Percentiles rank a stretch among this genome's conserved stretches.
Evolutionary conservation across 2,113 vertebrate species (phyloP).

Genomic region (Sardina pilchardus): DNA sequence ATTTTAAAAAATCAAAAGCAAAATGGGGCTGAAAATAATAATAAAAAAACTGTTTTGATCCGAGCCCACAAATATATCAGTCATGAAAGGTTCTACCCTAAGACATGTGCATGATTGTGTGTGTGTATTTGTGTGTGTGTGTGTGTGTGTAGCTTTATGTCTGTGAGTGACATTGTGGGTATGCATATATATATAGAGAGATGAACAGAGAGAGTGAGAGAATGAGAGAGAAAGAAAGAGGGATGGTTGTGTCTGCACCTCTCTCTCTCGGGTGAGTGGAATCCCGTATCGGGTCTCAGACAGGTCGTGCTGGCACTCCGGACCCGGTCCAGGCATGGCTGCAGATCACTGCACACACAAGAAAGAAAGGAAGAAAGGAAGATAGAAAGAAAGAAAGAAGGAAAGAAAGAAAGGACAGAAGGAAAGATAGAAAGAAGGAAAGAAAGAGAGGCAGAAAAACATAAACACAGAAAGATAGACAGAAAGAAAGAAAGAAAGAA

Average conservation of each 20-base stretch:
- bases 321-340: slow-evolving; percentile 97
- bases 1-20: neutral
- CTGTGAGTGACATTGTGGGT: neutral
- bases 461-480: slow-evolving; percentile 75
- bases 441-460: no score
- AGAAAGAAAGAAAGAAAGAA: slow-evolving; percentile 72
- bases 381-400: slow-evolving; percentile 79
- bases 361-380: slow-evolving; percentile 76
- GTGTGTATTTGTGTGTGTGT: neutral
- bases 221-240: slow-evolving; percentile 52
- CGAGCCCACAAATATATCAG: neutral
- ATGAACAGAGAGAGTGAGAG: slow-evolving; percentile 61
- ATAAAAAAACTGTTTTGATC: neutral
- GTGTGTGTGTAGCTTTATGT: neutral
- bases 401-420: slow-evolving; percentile 45
- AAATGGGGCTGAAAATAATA: neutral
- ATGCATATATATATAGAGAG: slow-evolving; percentile 1
- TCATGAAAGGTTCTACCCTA: no score
- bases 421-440: slow-evolving; percentile 6
- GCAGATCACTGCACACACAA: slow-evolving; percentile 92
- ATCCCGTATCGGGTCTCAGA: slow-evolving; percentile 96
- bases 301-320: slow-evolving; percentile 99
- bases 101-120: neutral
- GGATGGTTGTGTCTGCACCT: slow-evolving; percentile 87
- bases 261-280: slow-evolving; percentile 95